Conservation (phyloP, 2,797 vertebrate genomes). For the Mallotus villosus region DNA sequence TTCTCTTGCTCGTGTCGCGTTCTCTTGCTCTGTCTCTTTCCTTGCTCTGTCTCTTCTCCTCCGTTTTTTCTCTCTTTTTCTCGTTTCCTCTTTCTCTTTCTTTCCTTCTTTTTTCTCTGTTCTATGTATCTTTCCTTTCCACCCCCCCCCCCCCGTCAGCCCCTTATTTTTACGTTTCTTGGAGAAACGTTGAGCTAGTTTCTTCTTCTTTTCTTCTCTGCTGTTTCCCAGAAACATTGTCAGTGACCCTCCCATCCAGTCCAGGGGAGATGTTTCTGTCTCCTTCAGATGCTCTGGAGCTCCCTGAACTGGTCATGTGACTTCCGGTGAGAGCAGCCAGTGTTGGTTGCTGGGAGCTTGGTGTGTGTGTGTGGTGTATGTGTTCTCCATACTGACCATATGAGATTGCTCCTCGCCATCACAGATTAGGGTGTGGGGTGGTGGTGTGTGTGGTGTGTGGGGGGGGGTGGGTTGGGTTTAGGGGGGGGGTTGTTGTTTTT, state of each 20-base stretch:
- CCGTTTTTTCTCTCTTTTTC: no score
- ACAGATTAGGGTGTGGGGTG: not conserved
- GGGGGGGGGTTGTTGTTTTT: no score
- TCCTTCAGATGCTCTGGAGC: not conserved
- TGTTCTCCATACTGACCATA: no score
- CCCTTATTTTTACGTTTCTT: no score
- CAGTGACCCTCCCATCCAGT: slow-evolving; percentile 69
- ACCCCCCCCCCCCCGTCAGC: no score
- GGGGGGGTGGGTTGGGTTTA: not conserved
- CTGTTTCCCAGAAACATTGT: slow-evolving; percentile 74
- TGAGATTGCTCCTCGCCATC: not conserved
- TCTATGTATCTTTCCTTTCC: no score
- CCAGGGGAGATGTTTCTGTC: slow-evolving; percentile 7
- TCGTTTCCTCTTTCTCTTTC: no score
- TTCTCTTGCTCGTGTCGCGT: no score
- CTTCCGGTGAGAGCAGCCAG: slow-evolving; percentile 42
- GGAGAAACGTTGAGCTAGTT: slow-evolving; percentile 54
- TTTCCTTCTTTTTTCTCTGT: no score
- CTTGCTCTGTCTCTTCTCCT: no score
- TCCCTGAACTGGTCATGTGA: slow-evolving; percentile 45
- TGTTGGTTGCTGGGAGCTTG: slow-evolving; percentile 43
- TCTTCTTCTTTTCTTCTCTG: no score
- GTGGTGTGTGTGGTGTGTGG: slow-evolving; percentile 16
- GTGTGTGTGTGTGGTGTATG: slow-evolving; percentile 29
- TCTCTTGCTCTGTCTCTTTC: no score